Base-by-base conservation (phyloP, 2,888 invertebrate species). In the Leucoptera coffeella region DNA sequence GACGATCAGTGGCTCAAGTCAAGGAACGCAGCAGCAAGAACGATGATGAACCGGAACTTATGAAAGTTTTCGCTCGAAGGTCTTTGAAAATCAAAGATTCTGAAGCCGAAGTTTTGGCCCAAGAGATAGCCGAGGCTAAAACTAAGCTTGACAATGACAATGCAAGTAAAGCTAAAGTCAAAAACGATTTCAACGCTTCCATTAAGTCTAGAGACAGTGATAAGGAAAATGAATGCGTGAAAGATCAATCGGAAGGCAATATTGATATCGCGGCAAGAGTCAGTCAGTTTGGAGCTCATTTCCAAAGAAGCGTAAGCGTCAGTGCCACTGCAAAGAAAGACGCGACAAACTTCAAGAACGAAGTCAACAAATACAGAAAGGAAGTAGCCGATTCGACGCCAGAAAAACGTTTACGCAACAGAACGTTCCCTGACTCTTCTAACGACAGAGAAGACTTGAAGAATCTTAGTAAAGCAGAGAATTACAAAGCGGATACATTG, bases 11-110 rank as follows among this genome's bases (percentile, higher is more conserved):
- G 3, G 50, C 69, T 2, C 28, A 49, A n/a, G 44, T 55, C 7
- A 58, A 50, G 39, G 65, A 67, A 35, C 59, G 56, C 30, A 51
- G 52, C 14, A 58, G 58, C 22, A 57, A 47, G 26, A 73, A 75
- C 29, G 82, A 85, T 30, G 80, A 82, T 17, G 83, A 85, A 46
- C 85, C 86, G 0, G 86, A 86, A 51, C 47, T 86, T 6, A 80
- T 86, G 78, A 86, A 86, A 55, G 87, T 87, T 1, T 87, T 87
- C 45, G 86, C 86, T 0, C 62, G 87, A 22, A 60, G 86, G 30
- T 87, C 86, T n/a, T 57, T 87, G 0, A 87, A 87, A 56, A 61
- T 85, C n/a, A 84, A 83, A 57, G 85, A 85, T 39, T 58, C 59
- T 4, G 84, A 85, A 39, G 71, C 67, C 1, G 78, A 78, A 30